Conservation (phyloP, 2,797 vertebrate species). For the Callimico goeldii region DNA sequence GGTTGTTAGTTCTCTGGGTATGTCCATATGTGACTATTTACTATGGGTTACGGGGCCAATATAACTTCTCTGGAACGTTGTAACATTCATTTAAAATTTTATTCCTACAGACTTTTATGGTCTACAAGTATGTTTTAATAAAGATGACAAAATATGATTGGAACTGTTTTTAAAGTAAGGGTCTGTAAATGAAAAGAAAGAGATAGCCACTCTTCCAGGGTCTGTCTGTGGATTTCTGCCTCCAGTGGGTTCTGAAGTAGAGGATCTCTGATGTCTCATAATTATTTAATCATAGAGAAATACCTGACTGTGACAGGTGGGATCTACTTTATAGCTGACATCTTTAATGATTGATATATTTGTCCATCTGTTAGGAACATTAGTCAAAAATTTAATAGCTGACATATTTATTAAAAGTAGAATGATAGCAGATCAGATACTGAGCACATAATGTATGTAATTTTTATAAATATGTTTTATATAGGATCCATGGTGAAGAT, state of each 20-base stretch:
- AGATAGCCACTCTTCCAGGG: not conserved
- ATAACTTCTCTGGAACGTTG: not conserved
- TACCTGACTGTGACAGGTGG: slow-evolving; percentile 49
- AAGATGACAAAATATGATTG: not conserved
- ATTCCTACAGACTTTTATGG: not conserved
- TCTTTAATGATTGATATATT: slow-evolving; percentile 21
- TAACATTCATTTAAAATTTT: slow-evolving; percentile 28
- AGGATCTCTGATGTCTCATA: not conserved
- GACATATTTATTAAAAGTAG: slow-evolving; percentile 45
- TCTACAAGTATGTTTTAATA: not conserved
- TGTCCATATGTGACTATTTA: not conserved
- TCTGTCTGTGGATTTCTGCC: not conserved
- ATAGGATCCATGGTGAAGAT: not conserved
- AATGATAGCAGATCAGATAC: slow-evolving; percentile 27
- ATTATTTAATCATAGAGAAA: slow-evolving; percentile 48
- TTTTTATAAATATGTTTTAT: slow-evolving; percentile 3
- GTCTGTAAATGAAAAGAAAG: not conserved
- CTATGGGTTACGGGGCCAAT: not conserved
- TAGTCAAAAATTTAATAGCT: slow-evolving; percentile 56
- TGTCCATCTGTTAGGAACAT: slow-evolving; percentile 53
- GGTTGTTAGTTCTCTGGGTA: not conserved
- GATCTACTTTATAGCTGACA: slow-evolving; percentile 49
- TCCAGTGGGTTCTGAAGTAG: not conserved
- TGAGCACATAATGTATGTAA: slow-evolving; percentile 34
- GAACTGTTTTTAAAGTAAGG: not conserved